Base-by-base conservation (phyloP, 2,113 vertebrate genomes). In the Brachionichthys hirsutus region DNA sequence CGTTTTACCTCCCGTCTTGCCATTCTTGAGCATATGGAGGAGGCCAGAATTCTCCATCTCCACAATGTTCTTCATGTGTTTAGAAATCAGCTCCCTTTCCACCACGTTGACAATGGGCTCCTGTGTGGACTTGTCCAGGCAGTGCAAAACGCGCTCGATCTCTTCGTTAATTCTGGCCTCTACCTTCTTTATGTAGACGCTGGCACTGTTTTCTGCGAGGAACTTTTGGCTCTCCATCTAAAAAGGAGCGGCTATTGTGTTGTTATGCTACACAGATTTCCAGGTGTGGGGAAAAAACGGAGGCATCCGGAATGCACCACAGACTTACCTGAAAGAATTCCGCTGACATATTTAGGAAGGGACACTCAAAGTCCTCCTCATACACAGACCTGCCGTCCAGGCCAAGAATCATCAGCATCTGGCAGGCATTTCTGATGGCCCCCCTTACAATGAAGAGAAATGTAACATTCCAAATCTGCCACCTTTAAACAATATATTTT, bases 191-290 rank as follows among this genome's bases (percentile, higher is more conserved):
- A 99, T 98, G 91, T 99, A 99, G 44, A 98, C 95, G 48, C 94
- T 98, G 91, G 95, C 96, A 91, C 95, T 97, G 90, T 99, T 98
- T 91, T 99, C 97, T 45, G 95, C 95, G 83, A 99, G 89, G 88
- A 98, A 98, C 85, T 96, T 98, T 87, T 99, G 97, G 85, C 97
- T 99, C 90, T 99, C 95, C 95, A 97, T 96, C 97, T 99, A 85
- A 70, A 85, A 70, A 74, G 22, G 9, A 24, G 15, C 17, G 44
- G 15, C 72, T 1, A 53, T 11, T 2, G 8, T 4, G 7, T 47
- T 47, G 18, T 49, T 60, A 38, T 12, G 35, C 20, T n/a, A 18
- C 1, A 15, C 36, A 41, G 17, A 38, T 15, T 17, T 34, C 12
- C n/a, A 48, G 11, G 9, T 3, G 4, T 20, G 35, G 35, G 3